A percentile compares a stretch with the other conserved stretches of the same genome.
Evolutionary conservation across 2,113 vertebrate genomes (phyloP).

Genomic region (Platysternon megacephalum): DNA sequence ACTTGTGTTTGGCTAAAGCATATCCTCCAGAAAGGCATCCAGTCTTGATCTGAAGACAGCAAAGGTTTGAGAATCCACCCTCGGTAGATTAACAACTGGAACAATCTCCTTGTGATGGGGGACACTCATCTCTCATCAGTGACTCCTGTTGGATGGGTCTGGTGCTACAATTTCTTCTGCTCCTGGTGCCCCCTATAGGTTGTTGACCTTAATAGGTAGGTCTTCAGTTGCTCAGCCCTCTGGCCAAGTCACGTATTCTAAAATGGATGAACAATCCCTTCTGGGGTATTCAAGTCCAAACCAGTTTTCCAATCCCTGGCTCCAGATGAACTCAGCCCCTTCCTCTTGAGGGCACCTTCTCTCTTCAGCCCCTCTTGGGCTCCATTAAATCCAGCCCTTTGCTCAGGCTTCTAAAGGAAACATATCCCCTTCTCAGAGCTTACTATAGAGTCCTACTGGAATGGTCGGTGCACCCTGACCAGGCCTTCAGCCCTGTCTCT

Average conservation of each 20-base stretch:
- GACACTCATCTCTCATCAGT: too few species aligned
- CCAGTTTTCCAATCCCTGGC: neutral
- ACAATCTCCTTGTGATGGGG: too few species aligned
- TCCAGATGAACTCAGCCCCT: neutral
- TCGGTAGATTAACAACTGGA: too few species aligned
- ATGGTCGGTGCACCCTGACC: neutral
- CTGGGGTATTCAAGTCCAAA: neutral
- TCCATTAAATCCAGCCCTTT: neutral
- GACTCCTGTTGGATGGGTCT: too few species aligned
- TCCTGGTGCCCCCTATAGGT: too few species aligned
- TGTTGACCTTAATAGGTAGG: too few species aligned
- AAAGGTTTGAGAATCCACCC: too few species aligned
- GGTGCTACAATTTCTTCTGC: too few species aligned
- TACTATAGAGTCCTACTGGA: neutral
- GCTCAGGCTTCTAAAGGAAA: neutral
- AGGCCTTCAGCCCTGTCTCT: neutral
- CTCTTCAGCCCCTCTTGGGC: neutral
- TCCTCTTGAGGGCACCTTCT: neutral
- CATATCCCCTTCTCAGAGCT: neutral
- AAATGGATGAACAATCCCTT: neutral
- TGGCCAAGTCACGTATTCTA: neutral
- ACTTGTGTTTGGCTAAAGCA: too few species aligned
- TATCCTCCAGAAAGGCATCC: too few species aligned
- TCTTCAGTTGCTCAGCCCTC: neutral
- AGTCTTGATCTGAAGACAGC: too few species aligned